Evolutionary conservation across 2,888 invertebrate species (phyloP).

Genomic region (Helobdella robusta): DNA sequence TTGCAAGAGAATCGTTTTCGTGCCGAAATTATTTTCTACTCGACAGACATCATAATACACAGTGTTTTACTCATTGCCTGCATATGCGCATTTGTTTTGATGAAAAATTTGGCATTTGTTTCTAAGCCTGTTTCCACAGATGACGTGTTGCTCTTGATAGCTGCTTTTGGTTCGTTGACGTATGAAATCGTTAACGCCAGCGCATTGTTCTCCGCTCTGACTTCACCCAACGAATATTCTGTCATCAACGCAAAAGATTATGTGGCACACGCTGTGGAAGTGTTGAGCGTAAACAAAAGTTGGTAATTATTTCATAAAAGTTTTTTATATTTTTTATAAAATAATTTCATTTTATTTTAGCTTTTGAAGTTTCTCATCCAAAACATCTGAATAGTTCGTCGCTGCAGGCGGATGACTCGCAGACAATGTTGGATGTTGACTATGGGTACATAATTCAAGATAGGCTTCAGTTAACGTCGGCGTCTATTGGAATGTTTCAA

Average conservation of each 20-base stretch:
- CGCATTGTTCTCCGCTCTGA: conserved; percentile 12
- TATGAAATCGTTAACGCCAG: conserved; percentile 37
- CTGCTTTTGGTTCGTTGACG: conserved; percentile 82
- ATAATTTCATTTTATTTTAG: too few relatives aligned
- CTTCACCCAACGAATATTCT: background rate
- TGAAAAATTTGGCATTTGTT: conserved; percentile 31
- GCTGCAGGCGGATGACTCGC: too few relatives aligned
- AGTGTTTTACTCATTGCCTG: conserved; percentile 39
- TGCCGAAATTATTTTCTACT: conserved; percentile 37
- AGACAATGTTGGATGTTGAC: background rate
- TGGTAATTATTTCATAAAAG: too few relatives aligned
- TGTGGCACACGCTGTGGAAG: background rate
- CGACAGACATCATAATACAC: conserved; percentile 39
- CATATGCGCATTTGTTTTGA: conserved; percentile 37
- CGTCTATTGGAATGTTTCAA: conserved; percentile 37
- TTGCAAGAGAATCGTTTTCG: conserved; percentile 33
- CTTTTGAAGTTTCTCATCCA: too few relatives aligned
- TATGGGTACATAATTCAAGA: background rate
- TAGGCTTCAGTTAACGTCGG: conserved; percentile 11
- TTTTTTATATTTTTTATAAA: background rate
- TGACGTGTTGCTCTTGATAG: conserved; percentile 76
- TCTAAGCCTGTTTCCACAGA: conserved; percentile 37
- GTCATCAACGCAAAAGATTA: background rate
- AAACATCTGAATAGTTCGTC: too few relatives aligned
- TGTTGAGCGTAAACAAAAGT: too few relatives aligned